Percentiles rank a stretch among this genome's conserved stretches.
Conservation (phyloP, 2,797 vertebrate species). For the Peromyscus melanophrys region DNA sequence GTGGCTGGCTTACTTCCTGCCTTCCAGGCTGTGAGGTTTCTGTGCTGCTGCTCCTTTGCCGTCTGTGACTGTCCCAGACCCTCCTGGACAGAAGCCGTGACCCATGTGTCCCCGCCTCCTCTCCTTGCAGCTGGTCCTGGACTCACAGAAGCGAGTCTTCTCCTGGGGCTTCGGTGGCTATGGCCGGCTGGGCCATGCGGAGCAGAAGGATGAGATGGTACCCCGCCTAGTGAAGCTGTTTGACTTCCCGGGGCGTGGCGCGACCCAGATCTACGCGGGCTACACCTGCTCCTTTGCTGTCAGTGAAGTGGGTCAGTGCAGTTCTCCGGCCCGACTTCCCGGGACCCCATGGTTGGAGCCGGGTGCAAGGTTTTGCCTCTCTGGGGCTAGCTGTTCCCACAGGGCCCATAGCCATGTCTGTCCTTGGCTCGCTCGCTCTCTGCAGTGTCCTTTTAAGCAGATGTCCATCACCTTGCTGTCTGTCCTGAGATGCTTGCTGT, state of each 20-base stretch:
- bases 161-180: conserved; percentile 99
- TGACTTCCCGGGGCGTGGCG: conserved; percentile 97
- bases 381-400: rapidly evolving
- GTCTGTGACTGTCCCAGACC: rapidly evolving
- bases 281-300: conserved; percentile 97
- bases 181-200: conserved; percentile 96
- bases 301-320: conserved; percentile 94
- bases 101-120: neutral
- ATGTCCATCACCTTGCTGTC: neutral
- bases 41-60: neutral
- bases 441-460: neutral
- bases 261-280: conserved; percentile 94
- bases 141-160: conserved; percentile 98
- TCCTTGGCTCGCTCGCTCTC: neutral
- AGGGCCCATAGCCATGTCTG: rapidly evolving
- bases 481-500: neutral
- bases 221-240: conserved; percentile 97
- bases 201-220: conserved; percentile 99
- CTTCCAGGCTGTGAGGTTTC: neutral
- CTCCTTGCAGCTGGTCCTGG: conserved; percentile 93
- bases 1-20: rapidly evolving
- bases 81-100: neutral
- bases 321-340: rapidly evolving
- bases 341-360: neutral
- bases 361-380: rapidly evolving